phyloP scores from a whole-genome alignment of 2,797 vertebrate genomes.

The Notamacropus eugenii region DNA sequence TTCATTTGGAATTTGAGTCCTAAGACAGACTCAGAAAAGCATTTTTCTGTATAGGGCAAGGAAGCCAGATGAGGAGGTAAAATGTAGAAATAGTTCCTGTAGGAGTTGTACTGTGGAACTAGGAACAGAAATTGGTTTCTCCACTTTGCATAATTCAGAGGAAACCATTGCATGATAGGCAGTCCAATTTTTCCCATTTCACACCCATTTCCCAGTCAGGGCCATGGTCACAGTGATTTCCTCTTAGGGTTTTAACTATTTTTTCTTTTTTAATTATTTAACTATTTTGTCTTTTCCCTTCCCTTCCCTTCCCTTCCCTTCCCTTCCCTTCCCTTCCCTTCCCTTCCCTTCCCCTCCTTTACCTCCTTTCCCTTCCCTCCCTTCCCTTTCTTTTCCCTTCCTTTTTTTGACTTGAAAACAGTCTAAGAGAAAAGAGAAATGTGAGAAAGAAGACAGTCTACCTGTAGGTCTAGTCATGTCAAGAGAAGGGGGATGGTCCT shows the following conservation, averaged over 20 bases:
- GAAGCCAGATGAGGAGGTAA: slow-evolving; percentile 74
- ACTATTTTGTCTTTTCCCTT: background rate
- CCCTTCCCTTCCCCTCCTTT: too few relatives aligned
- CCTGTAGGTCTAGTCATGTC: background rate
- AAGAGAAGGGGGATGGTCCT: background rate
- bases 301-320: too few relatives aligned
- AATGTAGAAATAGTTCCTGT: slow-evolving; percentile 65
- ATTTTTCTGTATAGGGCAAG: slow-evolving; percentile 61
- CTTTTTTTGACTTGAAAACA: background rate
- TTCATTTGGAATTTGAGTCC: slow-evolving; percentile 77
- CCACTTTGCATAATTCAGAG: slow-evolving; percentile 17
- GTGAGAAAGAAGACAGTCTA: background rate
- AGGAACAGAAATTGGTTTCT: slow-evolving; percentile 56
- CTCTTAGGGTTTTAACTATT: slow-evolving; percentile 2
- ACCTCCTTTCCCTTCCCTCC: too few relatives aligned
- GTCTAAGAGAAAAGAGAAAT: background rate
- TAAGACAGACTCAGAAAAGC: slow-evolving; percentile 65
- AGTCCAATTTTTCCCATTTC: background rate
- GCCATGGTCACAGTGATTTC: background rate
- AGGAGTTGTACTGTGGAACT: slow-evolving; percentile 50
- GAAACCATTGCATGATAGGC: background rate
- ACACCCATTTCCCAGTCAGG: background rate
- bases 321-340: too few relatives aligned
- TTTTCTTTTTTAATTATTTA: background rate
- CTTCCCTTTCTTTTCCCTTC: too few relatives aligned